These are phyloP conservation scores for Sarcoramphus papa DNA, from an alignment of 2,797 vertebrate genomes.

Conservation along the genomic window DNA sequence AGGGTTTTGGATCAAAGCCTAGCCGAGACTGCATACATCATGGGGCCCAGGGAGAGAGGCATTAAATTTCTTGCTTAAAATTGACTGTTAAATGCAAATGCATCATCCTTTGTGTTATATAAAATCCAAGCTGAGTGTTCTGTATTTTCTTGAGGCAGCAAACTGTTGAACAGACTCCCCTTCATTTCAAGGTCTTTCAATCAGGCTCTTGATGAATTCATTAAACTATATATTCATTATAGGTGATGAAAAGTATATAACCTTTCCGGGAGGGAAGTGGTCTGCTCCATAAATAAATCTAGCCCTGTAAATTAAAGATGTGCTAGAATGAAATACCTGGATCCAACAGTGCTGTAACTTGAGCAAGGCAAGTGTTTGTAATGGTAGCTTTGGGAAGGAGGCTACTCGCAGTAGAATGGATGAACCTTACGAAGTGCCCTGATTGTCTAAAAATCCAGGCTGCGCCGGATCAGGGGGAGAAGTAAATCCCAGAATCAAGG, in stretches of 20 bases:
- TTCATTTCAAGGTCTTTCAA: not conserved
- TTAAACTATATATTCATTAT: constrained; percentile 22
- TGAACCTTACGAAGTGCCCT: not conserved
- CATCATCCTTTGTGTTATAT: constrained; percentile 21
- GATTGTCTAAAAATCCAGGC: not conserved
- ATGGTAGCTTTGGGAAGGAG: constrained; percentile 6
- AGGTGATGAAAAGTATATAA: constrained; percentile 33
- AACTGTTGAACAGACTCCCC: constrained; percentile 7
- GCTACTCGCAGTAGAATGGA: not conserved
- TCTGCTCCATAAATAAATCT: not conserved
- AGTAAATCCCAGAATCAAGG: not conserved
- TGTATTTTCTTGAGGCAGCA: constrained; percentile 23
- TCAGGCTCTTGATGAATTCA: constrained; percentile 23
- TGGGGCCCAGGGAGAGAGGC: not conserved
- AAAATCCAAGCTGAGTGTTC: not conserved
- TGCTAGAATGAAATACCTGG: constrained; percentile 13
- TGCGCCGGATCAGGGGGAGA: not conserved
- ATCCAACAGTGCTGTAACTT: not conserved
- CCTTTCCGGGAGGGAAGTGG: not conserved
- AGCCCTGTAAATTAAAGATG: constrained; percentile 15
- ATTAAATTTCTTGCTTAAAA: constrained; percentile 29
- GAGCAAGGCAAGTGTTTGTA: not conserved
- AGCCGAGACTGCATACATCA: not conserved
- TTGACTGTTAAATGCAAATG: constrained; percentile 37
- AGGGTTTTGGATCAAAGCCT: constrained; percentile 55